Conservation (phyloP, 2,888 invertebrate species). For the Steinernema hermaphroditum region DNA sequence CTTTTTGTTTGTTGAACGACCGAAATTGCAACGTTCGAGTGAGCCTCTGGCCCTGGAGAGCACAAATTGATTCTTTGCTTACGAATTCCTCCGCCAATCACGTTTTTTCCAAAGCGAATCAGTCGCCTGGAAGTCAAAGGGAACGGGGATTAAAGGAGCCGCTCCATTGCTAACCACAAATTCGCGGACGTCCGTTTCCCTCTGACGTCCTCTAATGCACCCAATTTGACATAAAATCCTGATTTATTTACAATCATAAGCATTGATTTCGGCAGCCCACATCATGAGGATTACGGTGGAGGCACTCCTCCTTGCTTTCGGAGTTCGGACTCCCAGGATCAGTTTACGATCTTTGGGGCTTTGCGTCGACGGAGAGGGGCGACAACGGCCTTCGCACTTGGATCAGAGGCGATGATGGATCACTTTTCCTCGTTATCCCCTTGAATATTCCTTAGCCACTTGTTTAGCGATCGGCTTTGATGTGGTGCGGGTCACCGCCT, state of each 20-base stretch:
- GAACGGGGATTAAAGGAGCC: slow-evolving; percentile 14
- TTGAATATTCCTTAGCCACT: slow-evolving; percentile 15
- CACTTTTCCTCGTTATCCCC: slow-evolving; percentile 19
- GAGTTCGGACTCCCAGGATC: neutral
- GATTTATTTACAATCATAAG: neutral
- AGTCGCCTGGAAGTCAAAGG: neutral
- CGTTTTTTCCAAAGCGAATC: neutral
- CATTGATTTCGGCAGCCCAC: slow-evolving; percentile 3
- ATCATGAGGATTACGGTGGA: neutral
- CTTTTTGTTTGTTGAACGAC: slow-evolving; percentile 15
- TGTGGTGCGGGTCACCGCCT: slow-evolving; percentile 27
- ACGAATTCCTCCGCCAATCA: neutral
- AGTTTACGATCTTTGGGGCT: neutral
- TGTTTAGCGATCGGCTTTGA: slow-evolving; percentile 29
- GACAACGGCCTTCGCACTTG: neutral
- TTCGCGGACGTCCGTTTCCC: neutral
- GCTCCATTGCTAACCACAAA: neutral
- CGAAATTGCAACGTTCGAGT: slow-evolving; percentile 18
- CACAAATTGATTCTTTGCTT: slow-evolving; percentile 18
- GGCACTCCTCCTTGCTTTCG: neutral
- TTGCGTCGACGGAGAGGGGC: neutral
- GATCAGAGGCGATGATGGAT: slow-evolving; percentile 17
- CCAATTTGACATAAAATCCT: neutral
- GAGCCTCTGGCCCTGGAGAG: neutral
- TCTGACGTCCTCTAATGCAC: slow-evolving; percentile 21